phyloP scores from a whole-genome alignment of 2,797 vertebrate species.

The Sebastolobus altivelis region DNA sequence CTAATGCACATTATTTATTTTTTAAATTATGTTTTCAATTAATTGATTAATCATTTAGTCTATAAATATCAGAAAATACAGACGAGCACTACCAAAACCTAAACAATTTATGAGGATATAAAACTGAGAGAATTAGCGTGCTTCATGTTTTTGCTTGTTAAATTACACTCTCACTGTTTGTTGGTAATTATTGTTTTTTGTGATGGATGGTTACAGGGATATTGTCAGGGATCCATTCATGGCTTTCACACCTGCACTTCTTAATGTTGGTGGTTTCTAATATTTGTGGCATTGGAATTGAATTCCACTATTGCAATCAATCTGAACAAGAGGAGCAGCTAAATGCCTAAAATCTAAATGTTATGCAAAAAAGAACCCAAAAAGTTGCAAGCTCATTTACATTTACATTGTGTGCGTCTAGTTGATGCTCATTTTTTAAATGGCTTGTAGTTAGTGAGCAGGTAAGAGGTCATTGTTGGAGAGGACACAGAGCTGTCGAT shows the following conservation, averaged over 20 bases:
- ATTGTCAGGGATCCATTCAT: neutral
- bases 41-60: neutral
- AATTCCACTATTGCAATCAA: neutral
- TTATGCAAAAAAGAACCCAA: neutral
- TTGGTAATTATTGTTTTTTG: neutral
- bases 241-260: neutral
- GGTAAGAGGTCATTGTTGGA: constrained; percentile 1
- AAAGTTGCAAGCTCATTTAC: neutral
- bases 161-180: neutral
- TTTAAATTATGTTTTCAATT: neutral
- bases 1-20: neutral
- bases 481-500: neutral
- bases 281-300: neutral
- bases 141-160: neutral
- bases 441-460: neutral
- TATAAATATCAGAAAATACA: neutral
- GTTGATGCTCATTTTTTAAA: neutral
- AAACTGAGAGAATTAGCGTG: no score
- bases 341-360: neutral
- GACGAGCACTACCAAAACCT: neutral
- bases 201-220: neutral
- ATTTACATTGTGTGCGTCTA: neutral
- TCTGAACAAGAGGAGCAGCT: neutral
- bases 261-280: neutral
- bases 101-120: neutral